Evolutionary conservation across 2,797 vertebrate genomes (phyloP).

Genomic region (Discoglossus pictus): DNA sequence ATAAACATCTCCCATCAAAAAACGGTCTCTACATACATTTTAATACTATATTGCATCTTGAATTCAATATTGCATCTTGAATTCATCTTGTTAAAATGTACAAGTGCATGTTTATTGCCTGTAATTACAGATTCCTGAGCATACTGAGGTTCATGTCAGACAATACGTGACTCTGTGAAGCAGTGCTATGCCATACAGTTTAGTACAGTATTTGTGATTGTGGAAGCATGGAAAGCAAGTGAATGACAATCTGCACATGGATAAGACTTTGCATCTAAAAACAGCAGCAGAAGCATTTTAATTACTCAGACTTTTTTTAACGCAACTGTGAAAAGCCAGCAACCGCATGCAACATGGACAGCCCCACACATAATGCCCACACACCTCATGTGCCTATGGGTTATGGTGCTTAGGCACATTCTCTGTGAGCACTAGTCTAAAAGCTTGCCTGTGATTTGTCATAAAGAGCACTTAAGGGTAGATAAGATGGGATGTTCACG

Average conservation of each 20-base stretch:
- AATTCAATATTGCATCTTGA: too few relatives aligned
- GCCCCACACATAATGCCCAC: constrained; percentile 1
- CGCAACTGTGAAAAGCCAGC: constrained; percentile 41
- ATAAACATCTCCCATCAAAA: too few relatives aligned
- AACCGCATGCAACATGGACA: constrained; percentile 48
- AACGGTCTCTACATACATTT: too few relatives aligned
- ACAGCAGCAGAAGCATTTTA: constrained; percentile 31
- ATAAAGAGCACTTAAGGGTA: not conserved
- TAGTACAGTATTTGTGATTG: constrained; percentile 8
- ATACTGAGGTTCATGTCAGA: too few relatives aligned
- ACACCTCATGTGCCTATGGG: constrained; percentile 7
- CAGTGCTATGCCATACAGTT: constrained; percentile 36
- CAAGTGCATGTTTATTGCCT: too few relatives aligned
- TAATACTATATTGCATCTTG: too few relatives aligned
- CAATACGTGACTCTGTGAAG: not conserved
- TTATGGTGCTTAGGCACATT: constrained; percentile 8
- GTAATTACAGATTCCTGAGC: too few relatives aligned
- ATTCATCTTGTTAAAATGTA: too few relatives aligned
- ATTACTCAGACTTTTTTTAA: constrained; percentile 27
- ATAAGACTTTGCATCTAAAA: constrained; percentile 30
- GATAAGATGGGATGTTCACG: not conserved
- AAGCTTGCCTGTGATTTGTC: constrained; percentile 3
- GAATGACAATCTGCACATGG: not conserved
- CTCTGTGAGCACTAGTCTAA: not conserved
- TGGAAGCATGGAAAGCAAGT: constrained; percentile 9